Evolutionary conservation across 2,113 vertebrate genomes (phyloP).

Genomic region (Aythya baeri): DNA sequence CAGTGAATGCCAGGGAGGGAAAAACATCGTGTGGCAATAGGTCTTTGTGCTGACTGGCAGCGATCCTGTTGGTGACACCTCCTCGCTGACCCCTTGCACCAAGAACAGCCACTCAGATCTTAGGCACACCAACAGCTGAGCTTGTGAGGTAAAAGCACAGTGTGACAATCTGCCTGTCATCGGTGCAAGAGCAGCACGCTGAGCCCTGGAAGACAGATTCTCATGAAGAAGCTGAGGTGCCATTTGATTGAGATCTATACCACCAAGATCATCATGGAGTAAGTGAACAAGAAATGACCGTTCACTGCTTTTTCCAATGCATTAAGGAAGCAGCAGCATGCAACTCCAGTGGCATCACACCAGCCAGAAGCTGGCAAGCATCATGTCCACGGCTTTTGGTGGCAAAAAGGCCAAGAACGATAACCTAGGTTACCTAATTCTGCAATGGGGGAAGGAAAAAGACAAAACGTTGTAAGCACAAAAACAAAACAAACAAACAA

Average conservation of each 20-base stretch:
- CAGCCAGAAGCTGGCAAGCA: not conserved
- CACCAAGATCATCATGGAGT: not conserved
- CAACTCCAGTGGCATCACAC: not conserved
- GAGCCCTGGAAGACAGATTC: not conserved
- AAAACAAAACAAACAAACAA: not conserved
- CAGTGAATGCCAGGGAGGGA: not conserved
- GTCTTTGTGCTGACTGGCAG: not conserved
- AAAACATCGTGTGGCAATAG: not conserved
- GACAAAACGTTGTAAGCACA: not conserved
- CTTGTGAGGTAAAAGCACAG: not conserved
- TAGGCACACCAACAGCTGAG: not conserved
- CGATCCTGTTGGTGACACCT: not conserved
- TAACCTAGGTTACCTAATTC: not conserved
- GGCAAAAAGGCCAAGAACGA: not conserved
- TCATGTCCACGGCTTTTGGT: accelerated
- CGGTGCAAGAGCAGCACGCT: not conserved
- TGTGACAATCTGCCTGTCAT: accelerated
- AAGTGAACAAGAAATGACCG: not conserved
- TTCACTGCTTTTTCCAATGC: accelerated
- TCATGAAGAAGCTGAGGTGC: accelerated
- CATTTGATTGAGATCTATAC: not conserved
- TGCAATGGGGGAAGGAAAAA: not conserved
- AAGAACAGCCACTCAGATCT: not conserved
- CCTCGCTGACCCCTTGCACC: not conserved
- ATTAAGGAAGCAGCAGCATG: not conserved